A percentile compares a stretch with the other conserved stretches of the same genome.
These are phyloP conservation scores for Pavo muticus DNA, from an alignment of 2,113 vertebrate species.

Conservation along the genomic window DNA sequence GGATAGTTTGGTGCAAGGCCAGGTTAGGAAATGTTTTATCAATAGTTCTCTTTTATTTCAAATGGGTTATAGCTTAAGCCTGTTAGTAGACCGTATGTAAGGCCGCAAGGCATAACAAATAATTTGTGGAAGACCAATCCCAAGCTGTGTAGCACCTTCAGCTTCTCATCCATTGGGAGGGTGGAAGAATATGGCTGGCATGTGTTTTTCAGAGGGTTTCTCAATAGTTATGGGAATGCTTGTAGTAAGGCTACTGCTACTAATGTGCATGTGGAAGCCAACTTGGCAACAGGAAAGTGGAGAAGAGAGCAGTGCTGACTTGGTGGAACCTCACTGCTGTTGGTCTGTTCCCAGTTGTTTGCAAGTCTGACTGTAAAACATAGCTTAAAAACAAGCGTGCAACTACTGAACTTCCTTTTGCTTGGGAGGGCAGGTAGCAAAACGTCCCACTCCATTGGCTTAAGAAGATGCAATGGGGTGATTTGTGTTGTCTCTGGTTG, in stretches of 20 bases:
- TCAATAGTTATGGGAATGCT: neutral
- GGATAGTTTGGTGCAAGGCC: neutral
- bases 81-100: neutral
- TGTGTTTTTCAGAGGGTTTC: neutral
- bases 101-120: neutral
- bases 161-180: neutral
- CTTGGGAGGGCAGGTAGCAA: neutral
- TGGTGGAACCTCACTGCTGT: neutral
- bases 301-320: neutral
- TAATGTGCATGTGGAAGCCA: fast-evolving
- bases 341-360: neutral
- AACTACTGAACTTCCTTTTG: neutral
- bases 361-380: neutral
- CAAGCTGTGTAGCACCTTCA: neutral
- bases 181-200: neutral
- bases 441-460: fast-evolving
- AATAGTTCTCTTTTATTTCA: neutral
- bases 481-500: neutral
- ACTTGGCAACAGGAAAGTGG: neutral
- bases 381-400: neutral
- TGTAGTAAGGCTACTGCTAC: neutral
- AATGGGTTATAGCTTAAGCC: neutral
- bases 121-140: neutral
- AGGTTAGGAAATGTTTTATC: neutral
- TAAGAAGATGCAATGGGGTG: neutral